Percentiles rank a stretch among this genome's conserved stretches.
Conservation (phyloP, 1,140 invertebrate genomes). For the Hyles vespertilio region DNA sequence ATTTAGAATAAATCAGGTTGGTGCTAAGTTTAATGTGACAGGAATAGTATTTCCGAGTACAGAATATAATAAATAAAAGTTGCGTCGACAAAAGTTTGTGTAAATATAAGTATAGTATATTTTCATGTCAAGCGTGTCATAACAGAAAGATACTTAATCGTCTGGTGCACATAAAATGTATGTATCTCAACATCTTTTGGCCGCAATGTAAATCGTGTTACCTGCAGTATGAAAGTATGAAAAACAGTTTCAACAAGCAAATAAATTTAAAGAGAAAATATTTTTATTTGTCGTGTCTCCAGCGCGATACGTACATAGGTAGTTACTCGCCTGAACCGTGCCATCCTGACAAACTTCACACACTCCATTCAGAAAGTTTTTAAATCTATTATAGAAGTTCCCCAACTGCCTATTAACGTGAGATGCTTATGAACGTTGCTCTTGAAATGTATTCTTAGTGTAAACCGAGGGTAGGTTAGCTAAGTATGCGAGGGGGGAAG, state of each 20-base stretch:
- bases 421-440: slow-evolving; percentile 13
- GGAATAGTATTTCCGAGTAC: no score
- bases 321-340: not conserved
- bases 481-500: no score
- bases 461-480: not conserved
- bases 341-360: slow-evolving; percentile 7
- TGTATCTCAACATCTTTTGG: not conserved
- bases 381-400: slow-evolving; percentile 25
- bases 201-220: not conserved
- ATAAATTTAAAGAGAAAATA: no score
- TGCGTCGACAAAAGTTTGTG: no score
- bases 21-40: no score
- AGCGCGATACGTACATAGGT: slow-evolving; percentile 1
- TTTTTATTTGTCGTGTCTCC: slow-evolving; percentile 13
- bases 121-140: no score
- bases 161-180: not conserved
- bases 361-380: slow-evolving; percentile 25
- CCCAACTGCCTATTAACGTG: slow-evolving; percentile 8
- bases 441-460: slow-evolving; percentile 7
- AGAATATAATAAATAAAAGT: no score
- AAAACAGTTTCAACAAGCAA: no score
- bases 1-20: no score
- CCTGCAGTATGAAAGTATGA: no score
- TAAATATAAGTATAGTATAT: no score
- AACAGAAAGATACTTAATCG: not conserved